These are phyloP conservation scores for Campaea margaritaria DNA, from an alignment of 2,888 invertebrate genomes.

Conservation along the genomic window DNA sequence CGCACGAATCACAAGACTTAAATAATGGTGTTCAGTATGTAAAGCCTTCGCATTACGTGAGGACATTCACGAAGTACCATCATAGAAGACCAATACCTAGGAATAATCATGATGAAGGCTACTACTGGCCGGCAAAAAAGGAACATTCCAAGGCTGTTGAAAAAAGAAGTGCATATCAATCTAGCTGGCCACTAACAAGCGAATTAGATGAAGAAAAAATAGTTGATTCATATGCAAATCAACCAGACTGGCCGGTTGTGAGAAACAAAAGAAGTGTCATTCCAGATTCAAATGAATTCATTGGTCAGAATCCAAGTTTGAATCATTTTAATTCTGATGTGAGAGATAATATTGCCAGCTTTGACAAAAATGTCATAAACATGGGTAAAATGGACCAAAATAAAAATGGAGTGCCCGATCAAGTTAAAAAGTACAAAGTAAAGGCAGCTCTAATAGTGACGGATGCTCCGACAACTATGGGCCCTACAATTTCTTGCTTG, in stretches of 20 bases:
- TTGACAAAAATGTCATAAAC: constrained; percentile 55
- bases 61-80: constrained; percentile 80
- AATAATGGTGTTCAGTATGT: constrained; percentile 70
- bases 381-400: constrained; percentile 56
- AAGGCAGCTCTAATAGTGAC: constrained; percentile 59
- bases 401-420: constrained; percentile 57
- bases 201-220: constrained; percentile 14
- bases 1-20: constrained; percentile 70
- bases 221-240: constrained; percentile 34
- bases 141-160: constrained; percentile 59
- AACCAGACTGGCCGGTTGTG: constrained; percentile 43
- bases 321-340: constrained; percentile 57
- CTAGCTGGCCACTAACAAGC: constrained; percentile 30
- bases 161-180: constrained; percentile 59
- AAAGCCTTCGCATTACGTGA: constrained; percentile 75
- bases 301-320: constrained; percentile 48
- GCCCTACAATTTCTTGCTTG: constrained; percentile 68
- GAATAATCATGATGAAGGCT: constrained; percentile 63
- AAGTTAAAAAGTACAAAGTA: constrained; percentile 61
- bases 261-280: constrained; percentile 66
- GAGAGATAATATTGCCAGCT: constrained; percentile 52
- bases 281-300: constrained; percentile 62
- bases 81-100: constrained; percentile 76
- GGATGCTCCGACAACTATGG: constrained; percentile 57
- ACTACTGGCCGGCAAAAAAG: constrained; percentile 60